phyloP scores from a whole-genome alignment of 2,888 invertebrate genomes.

The Ophioninae sp. region DNA sequence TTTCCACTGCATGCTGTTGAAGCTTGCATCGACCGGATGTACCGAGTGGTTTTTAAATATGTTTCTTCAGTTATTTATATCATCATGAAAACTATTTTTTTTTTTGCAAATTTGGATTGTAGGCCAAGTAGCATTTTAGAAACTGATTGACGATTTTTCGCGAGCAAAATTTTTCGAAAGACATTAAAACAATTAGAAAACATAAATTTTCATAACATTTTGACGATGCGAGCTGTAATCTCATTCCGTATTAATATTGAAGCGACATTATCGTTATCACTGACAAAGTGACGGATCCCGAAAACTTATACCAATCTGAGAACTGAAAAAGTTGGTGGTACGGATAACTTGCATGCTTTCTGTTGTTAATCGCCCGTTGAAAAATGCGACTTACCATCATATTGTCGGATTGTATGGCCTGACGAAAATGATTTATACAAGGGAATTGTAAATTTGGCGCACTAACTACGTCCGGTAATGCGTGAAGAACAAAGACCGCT shows the following conservation, averaged over 20 bases:
- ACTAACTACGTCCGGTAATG: conserved; percentile 88
- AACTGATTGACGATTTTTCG: neutral
- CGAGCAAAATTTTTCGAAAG: neutral
- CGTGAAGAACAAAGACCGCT: conserved; percentile 93
- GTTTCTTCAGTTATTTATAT: neutral
- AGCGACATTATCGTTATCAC: neutral
- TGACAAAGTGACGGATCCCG: neutral
- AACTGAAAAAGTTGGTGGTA: neutral
- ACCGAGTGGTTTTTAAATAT: neutral
- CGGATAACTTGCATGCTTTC: neutral
- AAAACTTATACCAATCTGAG: neutral
- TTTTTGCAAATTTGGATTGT: neutral
- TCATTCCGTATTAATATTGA: neutral
- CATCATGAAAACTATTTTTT: neutral
- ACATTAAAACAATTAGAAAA: neutral
- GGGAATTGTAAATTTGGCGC: conserved; percentile 94
- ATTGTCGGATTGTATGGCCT: conserved; percentile 88
- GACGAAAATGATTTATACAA: conserved; percentile 95
- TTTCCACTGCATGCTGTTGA: no score
- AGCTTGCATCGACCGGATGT: no score
- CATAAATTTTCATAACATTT: neutral
- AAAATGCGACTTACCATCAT: conserved; percentile 81
- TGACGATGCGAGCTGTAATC: no score
- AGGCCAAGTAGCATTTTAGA: neutral
- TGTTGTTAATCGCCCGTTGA: neutral